A percentile compares a stretch with the other conserved stretches of the same genome.
Conservation (phyloP, 1,140 invertebrate genomes). For the Formica selysi region DNA sequence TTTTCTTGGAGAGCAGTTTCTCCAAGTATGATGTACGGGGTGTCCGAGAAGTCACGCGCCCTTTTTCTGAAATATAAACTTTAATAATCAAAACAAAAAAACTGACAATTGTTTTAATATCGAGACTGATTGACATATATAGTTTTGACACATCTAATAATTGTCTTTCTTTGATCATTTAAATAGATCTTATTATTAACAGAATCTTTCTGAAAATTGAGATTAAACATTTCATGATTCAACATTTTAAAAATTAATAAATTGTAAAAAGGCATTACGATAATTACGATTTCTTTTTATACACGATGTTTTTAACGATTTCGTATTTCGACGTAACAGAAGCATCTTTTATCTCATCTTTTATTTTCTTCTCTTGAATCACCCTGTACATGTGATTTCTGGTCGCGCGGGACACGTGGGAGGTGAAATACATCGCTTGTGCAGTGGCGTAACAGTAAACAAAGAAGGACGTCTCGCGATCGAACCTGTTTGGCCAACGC, state of each 20-base stretch:
- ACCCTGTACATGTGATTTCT: constrained; percentile 55
- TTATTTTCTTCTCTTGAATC: constrained; percentile 13
- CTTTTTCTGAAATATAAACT: background rate
- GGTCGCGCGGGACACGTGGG: constrained; percentile 62
- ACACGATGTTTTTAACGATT: background rate
- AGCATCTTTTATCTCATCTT: constrained; percentile 1
- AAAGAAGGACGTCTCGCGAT: constrained; percentile 60
- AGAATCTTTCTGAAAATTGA: too few species aligned
- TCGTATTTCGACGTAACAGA: background rate
- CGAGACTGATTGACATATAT: too few species aligned
- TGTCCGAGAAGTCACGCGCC: background rate
- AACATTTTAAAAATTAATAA: background rate
- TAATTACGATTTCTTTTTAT: background rate
- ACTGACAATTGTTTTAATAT: too few species aligned
- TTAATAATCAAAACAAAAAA: too few species aligned
- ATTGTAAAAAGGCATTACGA: background rate
- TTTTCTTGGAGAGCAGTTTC: constrained; percentile 4
- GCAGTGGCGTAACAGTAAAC: constrained; percentile 71
- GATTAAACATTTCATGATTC: too few species aligned
- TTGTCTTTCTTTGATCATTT: too few species aligned
- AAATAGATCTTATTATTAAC: too few species aligned
- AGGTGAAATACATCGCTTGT: constrained; percentile 63
- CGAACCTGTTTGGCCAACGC: constrained; percentile 66
- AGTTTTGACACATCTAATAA: too few species aligned
- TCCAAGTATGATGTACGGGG: background rate